These are phyloP conservation scores for Siderastrea radians DNA, from an alignment of 92 coral and sea anemone genomes.

Conservation along the genomic window DNA sequence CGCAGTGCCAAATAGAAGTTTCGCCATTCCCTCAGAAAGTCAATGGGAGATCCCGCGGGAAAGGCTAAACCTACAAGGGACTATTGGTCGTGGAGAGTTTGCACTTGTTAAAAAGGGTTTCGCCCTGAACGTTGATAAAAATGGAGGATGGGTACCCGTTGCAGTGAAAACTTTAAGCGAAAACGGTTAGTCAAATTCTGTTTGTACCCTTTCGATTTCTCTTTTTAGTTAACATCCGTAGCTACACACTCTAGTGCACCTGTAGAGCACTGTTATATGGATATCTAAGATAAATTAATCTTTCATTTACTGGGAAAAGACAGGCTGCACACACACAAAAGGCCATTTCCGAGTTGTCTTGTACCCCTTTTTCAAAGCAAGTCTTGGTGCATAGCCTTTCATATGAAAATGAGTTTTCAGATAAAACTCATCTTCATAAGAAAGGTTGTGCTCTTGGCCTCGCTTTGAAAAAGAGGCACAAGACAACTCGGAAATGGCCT, in stretches of 20 bases:
- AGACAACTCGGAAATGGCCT: background rate
- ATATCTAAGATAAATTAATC: no score
- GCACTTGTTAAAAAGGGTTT: slow-evolving; percentile 31
- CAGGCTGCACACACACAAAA: background rate
- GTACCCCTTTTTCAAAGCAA: background rate
- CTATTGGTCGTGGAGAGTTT: slow-evolving; percentile 28
- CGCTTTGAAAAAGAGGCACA: no score
- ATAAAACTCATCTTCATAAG: no score
- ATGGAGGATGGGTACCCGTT: slow-evolving; percentile 30
- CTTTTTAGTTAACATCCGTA: no score
- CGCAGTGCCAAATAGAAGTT: background rate
- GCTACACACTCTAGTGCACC: no score
- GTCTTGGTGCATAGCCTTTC: background rate
- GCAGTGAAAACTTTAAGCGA: slow-evolving; percentile 30
- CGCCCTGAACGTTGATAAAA: slow-evolving; percentile 16
- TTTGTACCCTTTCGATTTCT: no score
- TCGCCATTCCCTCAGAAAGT: background rate
- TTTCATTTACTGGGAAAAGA: no score
- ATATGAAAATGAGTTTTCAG: no score
- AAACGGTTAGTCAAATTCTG: background rate
- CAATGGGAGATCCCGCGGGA: slow-evolving; percentile 27
- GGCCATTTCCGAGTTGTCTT: slow-evolving; percentile 15
- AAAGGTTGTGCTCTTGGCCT: no score
- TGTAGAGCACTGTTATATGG: no score
- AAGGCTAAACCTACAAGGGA: slow-evolving; percentile 8